Evolutionary conservation across 2,888 invertebrate genomes (phyloP), one percentile per base, ranked within the genome.

Genomic region (Sturmia bella): DNA sequence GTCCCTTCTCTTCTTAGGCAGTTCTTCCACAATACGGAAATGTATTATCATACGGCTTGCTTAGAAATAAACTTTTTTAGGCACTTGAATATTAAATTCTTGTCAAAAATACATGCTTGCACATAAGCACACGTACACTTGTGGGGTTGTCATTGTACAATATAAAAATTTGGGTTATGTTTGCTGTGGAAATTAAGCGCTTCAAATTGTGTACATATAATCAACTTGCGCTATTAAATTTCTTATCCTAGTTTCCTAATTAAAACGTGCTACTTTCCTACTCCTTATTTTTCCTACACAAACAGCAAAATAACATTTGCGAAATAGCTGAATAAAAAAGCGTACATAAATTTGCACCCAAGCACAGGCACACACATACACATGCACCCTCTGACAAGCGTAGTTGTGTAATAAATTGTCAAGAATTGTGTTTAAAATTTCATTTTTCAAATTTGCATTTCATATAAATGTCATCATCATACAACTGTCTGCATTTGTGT

Each of bases 381-480:
- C 21, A 43, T 17, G 2, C 4, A 45, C 11, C 24, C 15, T 37
- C n/a, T 39, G 0, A 48, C 21, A n/a, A 5, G 39, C 15, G 24
- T 9, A 68, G 27, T 59, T 76, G 63, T 75, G 76, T 76, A 80
- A 83, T 80, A 80, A 83, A 80, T 82, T 82, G 78, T 79, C 74
- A 82, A 66, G 70, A 66, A 75, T 79, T 39, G 70, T 70, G 82
- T 82, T 82, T 79, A 82, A 82, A 82, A 82, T 75, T 82, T 82
- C 74, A 82, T 82, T 79, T 79, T 75, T 79, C 79, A 82, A 79
- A 82, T 82, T 79, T 82, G 79, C 82, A 79, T 82, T 82, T 75
- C 82, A 82, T 66, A 82, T 82, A 82, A 82, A 82, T 82, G 82
- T 82, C 82, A 82, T 82, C 74, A 75, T 74, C 74, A 70, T 43